Evolutionary conservation across 2,797 vertebrate species (phyloP).

Genomic region (Rhinatrema bivittatum): DNA sequence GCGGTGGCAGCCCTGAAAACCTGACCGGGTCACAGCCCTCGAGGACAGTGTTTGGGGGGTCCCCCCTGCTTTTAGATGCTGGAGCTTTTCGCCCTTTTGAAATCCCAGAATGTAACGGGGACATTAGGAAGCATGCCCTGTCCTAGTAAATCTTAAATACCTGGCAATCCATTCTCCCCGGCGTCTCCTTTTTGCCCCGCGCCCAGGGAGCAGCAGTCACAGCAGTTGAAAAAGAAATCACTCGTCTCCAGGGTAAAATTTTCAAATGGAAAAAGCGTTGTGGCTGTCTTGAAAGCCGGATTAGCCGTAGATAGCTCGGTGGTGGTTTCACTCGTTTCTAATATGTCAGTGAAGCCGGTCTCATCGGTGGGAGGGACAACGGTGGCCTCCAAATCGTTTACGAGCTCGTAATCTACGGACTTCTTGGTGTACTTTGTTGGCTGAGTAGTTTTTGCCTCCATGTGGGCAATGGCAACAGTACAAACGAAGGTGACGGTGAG

Average conservation of each 20-base stretch:
- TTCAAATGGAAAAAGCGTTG: constrained; percentile 44
- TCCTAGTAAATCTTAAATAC: too few relatives aligned
- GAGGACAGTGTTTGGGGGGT: too few relatives aligned
- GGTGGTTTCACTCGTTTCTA: constrained; percentile 1
- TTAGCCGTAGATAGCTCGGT: not conserved
- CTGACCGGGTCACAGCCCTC: too few relatives aligned
- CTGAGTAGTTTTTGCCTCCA: constrained; percentile 67
- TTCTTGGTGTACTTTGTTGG: constrained; percentile 80
- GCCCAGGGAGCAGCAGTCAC: constrained; percentile 79
- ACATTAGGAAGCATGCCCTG: too few relatives aligned
- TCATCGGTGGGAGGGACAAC: not conserved
- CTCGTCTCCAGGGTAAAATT: constrained; percentile 81
- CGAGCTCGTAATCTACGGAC: constrained; percentile 32
- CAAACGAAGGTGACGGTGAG: constrained; percentile 27
- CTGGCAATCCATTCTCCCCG: constrained; percentile 71
- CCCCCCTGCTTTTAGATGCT: too few relatives aligned
- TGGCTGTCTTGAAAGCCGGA: constrained; percentile 6
- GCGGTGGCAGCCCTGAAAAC: too few relatives aligned
- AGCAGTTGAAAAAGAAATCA: constrained; percentile 90
- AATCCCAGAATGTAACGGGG: too few relatives aligned
- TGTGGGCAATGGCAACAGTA: not conserved
- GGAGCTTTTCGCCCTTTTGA: too few relatives aligned
- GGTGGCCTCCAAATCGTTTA: constrained; percentile 2
- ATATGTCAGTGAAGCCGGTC: not conserved
- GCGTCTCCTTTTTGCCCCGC: constrained; percentile 66